phyloP scores from a whole-genome alignment of 2,113 vertebrate species.

The Potamarius usumacintae region DNA sequence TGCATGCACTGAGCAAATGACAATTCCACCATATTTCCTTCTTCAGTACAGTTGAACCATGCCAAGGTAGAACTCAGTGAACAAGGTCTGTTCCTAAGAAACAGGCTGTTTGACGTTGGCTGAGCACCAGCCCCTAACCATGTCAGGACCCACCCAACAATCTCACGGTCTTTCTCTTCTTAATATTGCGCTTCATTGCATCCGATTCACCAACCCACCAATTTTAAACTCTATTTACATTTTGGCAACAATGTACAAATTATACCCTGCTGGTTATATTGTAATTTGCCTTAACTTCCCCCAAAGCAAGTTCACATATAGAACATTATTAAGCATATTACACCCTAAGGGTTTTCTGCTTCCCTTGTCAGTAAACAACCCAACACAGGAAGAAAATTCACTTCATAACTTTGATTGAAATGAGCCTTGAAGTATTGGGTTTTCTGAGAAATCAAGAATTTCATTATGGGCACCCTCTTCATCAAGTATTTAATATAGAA shows the following conservation, averaged over 20 bases:
- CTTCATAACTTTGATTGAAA: conserved; percentile 65
- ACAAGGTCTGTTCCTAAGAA: conserved; percentile 32
- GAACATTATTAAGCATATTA: conserved; percentile 60
- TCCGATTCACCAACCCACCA: conserved; percentile 31
- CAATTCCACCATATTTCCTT: conserved; percentile 51
- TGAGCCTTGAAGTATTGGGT: conserved; percentile 49
- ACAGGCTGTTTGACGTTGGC: not conserved
- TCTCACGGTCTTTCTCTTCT: conserved; percentile 37
- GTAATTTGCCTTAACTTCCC: conserved; percentile 70
- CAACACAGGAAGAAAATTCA: conserved; percentile 54
- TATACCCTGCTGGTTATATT: conserved; percentile 56
- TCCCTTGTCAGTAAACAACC: conserved; percentile 67
- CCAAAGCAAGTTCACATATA: conserved; percentile 67
- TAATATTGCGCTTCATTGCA: conserved; percentile 50
- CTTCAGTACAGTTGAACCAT: not conserved
- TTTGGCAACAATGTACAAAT: conserved; percentile 57
- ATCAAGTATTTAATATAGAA: conserved; percentile 46
- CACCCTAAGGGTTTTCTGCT: conserved; percentile 53
- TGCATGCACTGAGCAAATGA: conserved; percentile 65
- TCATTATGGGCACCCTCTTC: conserved; percentile 56
- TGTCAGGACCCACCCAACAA: conserved; percentile 32
- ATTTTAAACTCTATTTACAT: conserved; percentile 54
- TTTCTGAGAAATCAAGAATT: conserved; percentile 56
- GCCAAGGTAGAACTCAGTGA: conserved; percentile 5
- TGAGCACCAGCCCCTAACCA: conserved; percentile 2